Conservation (phyloP, 2,888 invertebrate species). For the Spodoptera picta region DNA sequence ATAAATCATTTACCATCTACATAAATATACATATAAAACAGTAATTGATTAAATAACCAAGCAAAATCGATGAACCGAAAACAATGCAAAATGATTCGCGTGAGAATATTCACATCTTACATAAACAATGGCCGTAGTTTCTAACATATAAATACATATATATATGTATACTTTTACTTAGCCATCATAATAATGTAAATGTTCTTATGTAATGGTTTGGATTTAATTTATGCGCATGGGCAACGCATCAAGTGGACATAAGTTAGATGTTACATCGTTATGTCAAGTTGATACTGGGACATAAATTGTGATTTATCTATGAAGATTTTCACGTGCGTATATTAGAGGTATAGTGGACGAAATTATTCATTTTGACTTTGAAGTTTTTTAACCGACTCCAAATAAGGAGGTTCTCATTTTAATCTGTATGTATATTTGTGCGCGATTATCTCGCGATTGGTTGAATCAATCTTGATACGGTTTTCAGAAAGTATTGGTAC, state of each 20-base stretch:
- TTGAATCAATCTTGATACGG: too few species aligned
- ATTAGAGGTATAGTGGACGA: too few species aligned
- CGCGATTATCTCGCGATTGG: too few species aligned
- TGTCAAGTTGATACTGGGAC: slow-evolving; percentile 5
- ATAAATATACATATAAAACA: too few species aligned
- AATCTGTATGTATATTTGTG: too few species aligned
- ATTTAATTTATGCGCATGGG: slow-evolving; percentile 32
- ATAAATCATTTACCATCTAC: neutral
- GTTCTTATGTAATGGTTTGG: slow-evolving; percentile 38
- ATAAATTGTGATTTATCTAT: slow-evolving; percentile 2
- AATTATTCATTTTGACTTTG: too few species aligned
- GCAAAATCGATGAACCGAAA: slow-evolving; percentile 28
- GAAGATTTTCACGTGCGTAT: too few species aligned
- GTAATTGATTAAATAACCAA: slow-evolving; percentile 16
- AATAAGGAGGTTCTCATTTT: too few species aligned
- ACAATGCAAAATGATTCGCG: slow-evolving; percentile 24
- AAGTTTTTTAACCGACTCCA: too few species aligned
- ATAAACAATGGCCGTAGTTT: slow-evolving; percentile 30
- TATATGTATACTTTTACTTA: slow-evolving; percentile 22
- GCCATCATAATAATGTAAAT: slow-evolving; percentile 43
- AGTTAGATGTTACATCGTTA: slow-evolving; percentile 26
- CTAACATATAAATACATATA: slow-evolving; percentile 22
- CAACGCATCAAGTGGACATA: slow-evolving; percentile 14
- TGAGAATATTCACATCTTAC: slow-evolving; percentile 36
- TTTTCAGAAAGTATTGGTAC: too few species aligned